These are phyloP conservation scores for Tortrix viridana DNA, from an alignment of 2,888 invertebrate species.

Conservation along the genomic window DNA sequence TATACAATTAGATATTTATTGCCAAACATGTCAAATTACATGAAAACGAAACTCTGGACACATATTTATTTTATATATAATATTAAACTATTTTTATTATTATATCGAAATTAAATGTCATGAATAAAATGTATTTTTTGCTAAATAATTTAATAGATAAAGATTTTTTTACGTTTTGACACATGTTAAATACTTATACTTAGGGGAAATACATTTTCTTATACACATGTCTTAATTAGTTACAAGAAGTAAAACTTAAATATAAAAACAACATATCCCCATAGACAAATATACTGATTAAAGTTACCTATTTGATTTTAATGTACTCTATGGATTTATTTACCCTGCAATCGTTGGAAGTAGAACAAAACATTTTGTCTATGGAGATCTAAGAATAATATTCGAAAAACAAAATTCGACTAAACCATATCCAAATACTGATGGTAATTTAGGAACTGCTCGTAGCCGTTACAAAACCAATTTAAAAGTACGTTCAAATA, in stretches of 20 bases:
- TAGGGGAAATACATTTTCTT: slow-evolving; percentile 1
- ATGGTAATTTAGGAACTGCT: slow-evolving; percentile 81
- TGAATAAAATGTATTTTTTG: too few relatives aligned
- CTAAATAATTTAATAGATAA: too few relatives aligned
- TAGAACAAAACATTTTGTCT: slow-evolving; percentile 48
- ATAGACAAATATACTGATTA: slow-evolving; percentile 52
- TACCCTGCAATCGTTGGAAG: slow-evolving; percentile 64
- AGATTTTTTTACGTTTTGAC: too few relatives aligned
- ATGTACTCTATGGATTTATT: slow-evolving; percentile 60
- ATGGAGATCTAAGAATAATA: slow-evolving; percentile 48
- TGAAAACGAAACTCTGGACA: slow-evolving; percentile 20
- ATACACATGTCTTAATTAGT: slow-evolving; percentile 18
- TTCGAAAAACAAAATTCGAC: slow-evolving; percentile 45
- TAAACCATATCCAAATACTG: slow-evolving; percentile 72
- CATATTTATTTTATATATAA: neutral
- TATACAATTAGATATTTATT: slow-evolving; percentile 29
- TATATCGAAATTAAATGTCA: too few relatives aligned
- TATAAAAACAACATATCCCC: slow-evolving; percentile 46
- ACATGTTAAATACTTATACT: slow-evolving; percentile 1
- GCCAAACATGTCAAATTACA: slow-evolving; percentile 32
- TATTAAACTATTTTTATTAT: neutral
- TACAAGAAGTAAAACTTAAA: slow-evolving; percentile 26
- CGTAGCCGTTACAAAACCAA: slow-evolving; percentile 61
- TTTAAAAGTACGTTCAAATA: slow-evolving; percentile 28
- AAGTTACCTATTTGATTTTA: slow-evolving; percentile 51